Evolutionary conservation across 2,888 invertebrate genomes (phyloP).

Genomic region (Pseudococcus jackbeardsleyi): DNA sequence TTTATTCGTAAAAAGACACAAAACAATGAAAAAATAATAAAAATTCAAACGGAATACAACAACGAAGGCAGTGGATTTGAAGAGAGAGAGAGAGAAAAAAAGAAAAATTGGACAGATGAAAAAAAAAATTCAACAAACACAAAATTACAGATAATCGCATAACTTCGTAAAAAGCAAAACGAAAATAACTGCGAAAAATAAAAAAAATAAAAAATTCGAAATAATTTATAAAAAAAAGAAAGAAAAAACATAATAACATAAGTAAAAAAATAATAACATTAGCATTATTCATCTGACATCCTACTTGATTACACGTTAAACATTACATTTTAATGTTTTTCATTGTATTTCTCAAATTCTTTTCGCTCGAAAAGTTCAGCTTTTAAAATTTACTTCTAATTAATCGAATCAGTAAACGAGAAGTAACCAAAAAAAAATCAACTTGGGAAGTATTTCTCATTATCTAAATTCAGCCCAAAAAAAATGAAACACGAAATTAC

Average conservation of each 20-base stretch:
- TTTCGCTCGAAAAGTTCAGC: slow-evolving; percentile 23
- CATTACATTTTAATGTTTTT: slow-evolving; percentile 30
- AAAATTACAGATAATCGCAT: slow-evolving; percentile 20
- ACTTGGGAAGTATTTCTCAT: background rate
- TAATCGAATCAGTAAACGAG: slow-evolving; percentile 37
- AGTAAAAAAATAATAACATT: slow-evolving; percentile 51
- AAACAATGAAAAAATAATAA: slow-evolving; percentile 54
- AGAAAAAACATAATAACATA: background rate
- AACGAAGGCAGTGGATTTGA: slow-evolving; percentile 63
- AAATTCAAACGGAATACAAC: slow-evolving; percentile 62
- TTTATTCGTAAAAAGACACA: slow-evolving; percentile 49
- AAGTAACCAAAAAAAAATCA: slow-evolving; percentile 22
- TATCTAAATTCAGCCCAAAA: background rate
- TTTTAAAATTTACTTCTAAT: slow-evolving; percentile 42
- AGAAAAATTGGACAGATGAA: slow-evolving; percentile 27
- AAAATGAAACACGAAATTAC: background rate
- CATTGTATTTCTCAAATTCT: slow-evolving; percentile 9
- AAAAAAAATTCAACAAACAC: slow-evolving; percentile 60
- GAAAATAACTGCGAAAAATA: slow-evolving; percentile 43
- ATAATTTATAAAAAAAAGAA: background rate
- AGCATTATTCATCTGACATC: slow-evolving; percentile 61
- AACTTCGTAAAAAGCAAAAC: slow-evolving; percentile 53
- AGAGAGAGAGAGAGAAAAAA: slow-evolving; percentile 9
- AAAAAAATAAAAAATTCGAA: slow-evolving; percentile 36
- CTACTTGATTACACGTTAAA: slow-evolving; percentile 56